phyloP scores from a whole-genome alignment of 2,113 vertebrate species.

The Vidua macroura region DNA sequence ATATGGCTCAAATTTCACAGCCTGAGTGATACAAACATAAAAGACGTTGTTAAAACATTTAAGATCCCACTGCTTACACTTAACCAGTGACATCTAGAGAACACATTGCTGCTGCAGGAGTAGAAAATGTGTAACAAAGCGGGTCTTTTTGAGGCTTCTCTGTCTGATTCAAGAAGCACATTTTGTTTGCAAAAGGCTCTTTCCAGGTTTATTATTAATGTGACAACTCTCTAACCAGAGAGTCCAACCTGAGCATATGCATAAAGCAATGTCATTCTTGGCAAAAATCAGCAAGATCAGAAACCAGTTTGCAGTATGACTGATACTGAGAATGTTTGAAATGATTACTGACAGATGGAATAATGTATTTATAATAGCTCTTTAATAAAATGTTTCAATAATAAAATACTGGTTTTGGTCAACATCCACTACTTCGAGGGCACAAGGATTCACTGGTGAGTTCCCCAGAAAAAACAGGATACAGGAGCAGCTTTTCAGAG shows the following conservation, averaged over 20 bases:
- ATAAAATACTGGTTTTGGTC: background rate
- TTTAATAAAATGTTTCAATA: background rate
- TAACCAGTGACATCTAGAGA: background rate
- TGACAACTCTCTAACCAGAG: background rate
- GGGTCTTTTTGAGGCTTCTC: background rate
- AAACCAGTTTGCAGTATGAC: background rate
- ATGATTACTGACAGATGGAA: background rate
- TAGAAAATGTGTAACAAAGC: background rate
- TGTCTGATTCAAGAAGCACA: background rate
- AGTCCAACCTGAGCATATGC: background rate
- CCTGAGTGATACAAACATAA: conserved; percentile 74
- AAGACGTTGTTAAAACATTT: background rate
- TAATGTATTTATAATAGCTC: background rate
- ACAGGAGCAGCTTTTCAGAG: background rate
- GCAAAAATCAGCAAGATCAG: background rate
- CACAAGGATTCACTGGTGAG: background rate
- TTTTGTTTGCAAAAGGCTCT: background rate
- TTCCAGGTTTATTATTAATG: background rate
- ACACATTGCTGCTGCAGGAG: background rate
- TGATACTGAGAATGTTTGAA: background rate
- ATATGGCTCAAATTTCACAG: conserved; percentile 98
- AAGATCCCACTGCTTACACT: background rate
- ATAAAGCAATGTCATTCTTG: background rate
- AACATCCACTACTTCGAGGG: accelerated
- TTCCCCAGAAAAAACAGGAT: background rate